Percentiles rank a stretch among this genome's conserved stretches.
Conservation (phyloP, 2,113 vertebrate species). For the Oreochromis spilurus region DNA sequence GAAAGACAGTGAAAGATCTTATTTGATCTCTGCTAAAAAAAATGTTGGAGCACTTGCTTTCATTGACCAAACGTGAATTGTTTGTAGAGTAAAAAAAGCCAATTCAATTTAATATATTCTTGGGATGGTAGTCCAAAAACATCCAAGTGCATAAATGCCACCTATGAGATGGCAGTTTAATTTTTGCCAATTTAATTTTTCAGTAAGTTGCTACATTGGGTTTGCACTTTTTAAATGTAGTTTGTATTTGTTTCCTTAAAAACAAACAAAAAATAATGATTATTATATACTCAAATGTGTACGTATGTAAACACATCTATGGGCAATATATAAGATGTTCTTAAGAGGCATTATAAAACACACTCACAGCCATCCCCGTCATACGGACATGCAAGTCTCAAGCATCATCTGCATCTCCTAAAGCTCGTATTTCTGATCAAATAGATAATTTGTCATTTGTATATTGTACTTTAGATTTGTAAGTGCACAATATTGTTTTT, state of each 20-base stretch:
- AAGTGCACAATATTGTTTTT: neutral
- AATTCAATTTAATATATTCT: neutral
- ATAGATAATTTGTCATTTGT: neutral
- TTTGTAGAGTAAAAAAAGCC: neutral
- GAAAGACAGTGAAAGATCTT: constrained; percentile 1
- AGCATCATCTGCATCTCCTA: neutral
- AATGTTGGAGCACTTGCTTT: neutral
- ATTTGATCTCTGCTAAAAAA: neutral
- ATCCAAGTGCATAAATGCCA: neutral
- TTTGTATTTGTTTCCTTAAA: neutral
- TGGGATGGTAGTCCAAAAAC: neutral
- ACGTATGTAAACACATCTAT: neutral
- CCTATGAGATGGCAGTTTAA: neutral
- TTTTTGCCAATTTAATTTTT: neutral
- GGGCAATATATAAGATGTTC: neutral
- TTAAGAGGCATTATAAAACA: neutral
- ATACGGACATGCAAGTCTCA: neutral
- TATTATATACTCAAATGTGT: neutral
- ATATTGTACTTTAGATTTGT: neutral
- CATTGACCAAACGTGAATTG: neutral
- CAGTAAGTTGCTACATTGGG: neutral
- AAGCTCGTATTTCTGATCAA: neutral
- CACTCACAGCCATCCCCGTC: neutral
- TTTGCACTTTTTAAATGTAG: neutral
- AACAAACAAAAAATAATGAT: neutral